Conservation (phyloP, 2,888 invertebrate species). For the Myopa tessellatipennis region DNA sequence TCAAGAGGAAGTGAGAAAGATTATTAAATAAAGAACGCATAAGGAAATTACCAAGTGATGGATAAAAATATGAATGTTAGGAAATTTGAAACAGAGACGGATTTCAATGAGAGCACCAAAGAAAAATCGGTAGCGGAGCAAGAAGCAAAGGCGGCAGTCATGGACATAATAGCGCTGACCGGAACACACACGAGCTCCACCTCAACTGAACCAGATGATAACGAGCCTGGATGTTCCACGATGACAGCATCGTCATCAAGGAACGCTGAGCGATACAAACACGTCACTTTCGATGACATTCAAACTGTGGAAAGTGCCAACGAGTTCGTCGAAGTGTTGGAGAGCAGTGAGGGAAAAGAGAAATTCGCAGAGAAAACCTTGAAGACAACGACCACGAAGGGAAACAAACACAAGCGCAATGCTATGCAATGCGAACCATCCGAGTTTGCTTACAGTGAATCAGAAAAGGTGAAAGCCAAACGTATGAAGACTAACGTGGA, state of each 20-base stretch:
- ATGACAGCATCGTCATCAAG: not conserved
- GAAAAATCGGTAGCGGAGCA: not conserved
- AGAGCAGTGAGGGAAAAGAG: conserved; percentile 1
- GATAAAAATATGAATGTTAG: not conserved
- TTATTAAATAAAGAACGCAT: not conserved
- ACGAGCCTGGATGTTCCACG: not conserved
- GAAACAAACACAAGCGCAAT: conserved; percentile 31
- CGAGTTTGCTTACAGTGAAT: not conserved
- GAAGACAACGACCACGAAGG: not conserved
- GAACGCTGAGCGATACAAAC: not conserved
- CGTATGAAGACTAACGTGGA: not conserved
- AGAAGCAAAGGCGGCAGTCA: not conserved
- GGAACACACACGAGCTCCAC: conserved; percentile 46
- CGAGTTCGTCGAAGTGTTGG: conserved; percentile 31
- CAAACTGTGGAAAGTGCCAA: conserved; percentile 26
- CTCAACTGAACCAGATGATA: conserved; percentile 34
- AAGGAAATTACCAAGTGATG: conserved; percentile 26
- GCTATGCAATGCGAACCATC: not conserved
- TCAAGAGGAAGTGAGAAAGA: not conserved
- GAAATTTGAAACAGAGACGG: not conserved
- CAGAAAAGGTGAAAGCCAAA: not conserved
- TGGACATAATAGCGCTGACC: conserved; percentile 27
- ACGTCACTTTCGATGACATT: not conserved
- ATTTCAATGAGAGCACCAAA: not conserved
- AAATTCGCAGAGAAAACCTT: no score